Base-by-base conservation (phyloP, 2,888 invertebrate species). In the Rhagonycha lutea region DNA sequence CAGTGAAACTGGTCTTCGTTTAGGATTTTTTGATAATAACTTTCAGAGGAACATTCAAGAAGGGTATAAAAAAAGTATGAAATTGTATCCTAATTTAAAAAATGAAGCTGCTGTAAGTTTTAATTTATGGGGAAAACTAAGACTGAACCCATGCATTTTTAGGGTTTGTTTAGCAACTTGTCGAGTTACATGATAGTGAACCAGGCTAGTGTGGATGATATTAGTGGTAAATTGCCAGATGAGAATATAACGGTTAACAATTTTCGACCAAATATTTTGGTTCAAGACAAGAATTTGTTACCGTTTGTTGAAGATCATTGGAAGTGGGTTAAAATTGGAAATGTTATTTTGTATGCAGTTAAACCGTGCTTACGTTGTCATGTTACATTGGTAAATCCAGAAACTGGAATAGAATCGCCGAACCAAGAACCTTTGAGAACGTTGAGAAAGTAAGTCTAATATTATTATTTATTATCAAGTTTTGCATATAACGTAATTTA, bases 261-360 rank as follows among this genome's bases (percentile, higher is more conserved):
- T 81, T 91, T 92, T 83, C 85, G 92, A 78, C 91, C 91, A 7
- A 92, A 91, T 82, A 88, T 92, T 68, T 84, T 91, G 0, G 86
- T 92, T 0, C 87, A 88, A n/a, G 89, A 89, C 9, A 69, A 85
- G 5, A 79, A 81, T 63, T 24, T 63, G 10, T 7, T 12, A 71
- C 83, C 90, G 3, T 90, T 87, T 80, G 87, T 83, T 4, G 91
- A 92, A 84, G 91, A 92, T 76, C 81, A 85, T 14, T 92, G 91
- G 91, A 87, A 89, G 14, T 91, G 90, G 88, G 86, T 91, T 23
- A 89, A 88, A 83, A 89, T 92, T 23, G 91, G 91, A 0, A 86
- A 88, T 47, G 81, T 82, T 0, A 88, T 87, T 12, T 86, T 91
- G 63, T 86, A 89, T 78, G 89, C 89, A 79, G 87, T 90, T 14